These are phyloP conservation scores for Vulpes vulpes DNA, from an alignment of 2,113 vertebrate species.

Conservation along the genomic window DNA sequence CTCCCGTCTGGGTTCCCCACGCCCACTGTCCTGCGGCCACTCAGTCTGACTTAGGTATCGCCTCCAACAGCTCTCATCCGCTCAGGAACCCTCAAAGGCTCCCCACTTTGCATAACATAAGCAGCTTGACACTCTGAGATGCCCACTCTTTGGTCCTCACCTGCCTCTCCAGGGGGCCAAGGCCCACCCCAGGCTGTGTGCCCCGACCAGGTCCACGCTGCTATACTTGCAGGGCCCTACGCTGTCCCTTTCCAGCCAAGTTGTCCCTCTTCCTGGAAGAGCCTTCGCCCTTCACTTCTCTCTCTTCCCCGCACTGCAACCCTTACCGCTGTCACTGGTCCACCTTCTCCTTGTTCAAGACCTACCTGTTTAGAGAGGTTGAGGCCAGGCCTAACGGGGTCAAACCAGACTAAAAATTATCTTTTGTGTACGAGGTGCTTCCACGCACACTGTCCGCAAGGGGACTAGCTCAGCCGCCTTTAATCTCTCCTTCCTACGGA, in stretches of 20 bases:
- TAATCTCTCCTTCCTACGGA: background rate
- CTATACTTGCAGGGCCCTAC: background rate
- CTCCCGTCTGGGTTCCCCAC: background rate
- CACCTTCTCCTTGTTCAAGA: background rate
- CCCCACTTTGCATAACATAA: background rate
- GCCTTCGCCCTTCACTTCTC: background rate
- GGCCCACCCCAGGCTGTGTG: background rate
- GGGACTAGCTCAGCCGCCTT: background rate
- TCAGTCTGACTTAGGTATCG: background rate
- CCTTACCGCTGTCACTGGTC: background rate
- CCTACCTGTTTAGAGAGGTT: background rate
- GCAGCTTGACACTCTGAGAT: background rate
- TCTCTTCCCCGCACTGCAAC: background rate
- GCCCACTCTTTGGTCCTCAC: background rate
- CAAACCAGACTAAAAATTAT: background rate
- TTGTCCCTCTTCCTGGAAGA: background rate
- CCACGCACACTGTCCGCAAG: background rate
- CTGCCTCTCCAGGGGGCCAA: background rate
- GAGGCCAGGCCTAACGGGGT: background rate
- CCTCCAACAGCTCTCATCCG: background rate
- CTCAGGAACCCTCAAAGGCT: background rate
- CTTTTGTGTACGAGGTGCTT: background rate
- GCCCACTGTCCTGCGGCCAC: background rate
- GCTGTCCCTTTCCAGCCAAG: background rate
- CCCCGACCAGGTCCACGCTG: background rate